Base-by-base conservation (phyloP, 2,113 vertebrate genomes). In the rat (Rattus norvegicus) region DNA sequence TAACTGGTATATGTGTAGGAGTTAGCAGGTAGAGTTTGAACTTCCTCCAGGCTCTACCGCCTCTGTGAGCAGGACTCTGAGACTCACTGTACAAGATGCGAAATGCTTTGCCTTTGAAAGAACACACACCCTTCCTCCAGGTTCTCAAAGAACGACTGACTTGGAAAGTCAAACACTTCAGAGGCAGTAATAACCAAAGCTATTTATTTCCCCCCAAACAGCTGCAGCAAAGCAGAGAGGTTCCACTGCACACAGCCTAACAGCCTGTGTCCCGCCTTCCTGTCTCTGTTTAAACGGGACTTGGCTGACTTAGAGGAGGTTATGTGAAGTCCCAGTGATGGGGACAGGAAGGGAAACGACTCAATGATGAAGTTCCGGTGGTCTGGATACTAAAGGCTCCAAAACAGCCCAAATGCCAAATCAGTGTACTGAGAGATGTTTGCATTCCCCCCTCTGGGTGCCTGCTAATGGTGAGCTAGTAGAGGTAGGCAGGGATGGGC, bases 161-260 rank as follows among this genome's bases (percentile, higher is more conserved):
- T 52, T 36, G 14, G 85, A 88, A 87, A 96, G 86, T 30, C 77
- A 92, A 52, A 92, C 16, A 36, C 16, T 59, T 28, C 39, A 56
- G 19, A 88, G 88, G 72, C 72, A 63, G 72, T 86, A 76, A 59
- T 59, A 22, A 75, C 12, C 80, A 86, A 81, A 56, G 92, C 28
- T 54, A 59, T 93, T 85, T 84, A 91, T 87, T 63, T 47, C 59
- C 65, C 59, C n/a, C 49, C 8, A 59, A 86, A 67, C 63, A 86
- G 63, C 63, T 86, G 63, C 84, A 49, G 59, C 59, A n/a, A 73
- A 87, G 69, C 73, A 1, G 6, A 92, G 39, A 70, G 24, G 28
- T 30, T 73, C 79, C 24, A 5, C 0, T 9, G 1, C 3, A 79
- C 16, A 4, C 17, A 43, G 65, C 20, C 43, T 75, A 73, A n/a